phyloP scores from a whole-genome alignment of 1,140 invertebrate genomes.

The Varroa destructor region DNA sequence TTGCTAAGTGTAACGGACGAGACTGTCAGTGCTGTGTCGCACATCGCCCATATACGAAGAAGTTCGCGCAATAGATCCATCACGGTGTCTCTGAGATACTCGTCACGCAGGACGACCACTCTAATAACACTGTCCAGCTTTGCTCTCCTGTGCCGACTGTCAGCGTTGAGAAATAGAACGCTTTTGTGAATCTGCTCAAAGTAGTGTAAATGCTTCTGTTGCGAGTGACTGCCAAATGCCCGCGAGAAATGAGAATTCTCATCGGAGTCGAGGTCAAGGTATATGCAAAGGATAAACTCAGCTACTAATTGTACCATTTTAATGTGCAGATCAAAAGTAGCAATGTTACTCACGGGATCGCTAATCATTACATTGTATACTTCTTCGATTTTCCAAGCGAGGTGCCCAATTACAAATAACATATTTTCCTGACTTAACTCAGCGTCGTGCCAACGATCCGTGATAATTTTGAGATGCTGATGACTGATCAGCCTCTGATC shows the following conservation, averaged over 20 bases:
- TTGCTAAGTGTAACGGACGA: neutral
- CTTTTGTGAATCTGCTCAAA: constrained; percentile 11
- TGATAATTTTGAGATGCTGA: constrained; percentile 1
- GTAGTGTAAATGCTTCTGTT: constrained; percentile 3
- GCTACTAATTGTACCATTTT: neutral
- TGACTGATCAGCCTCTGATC: neutral
- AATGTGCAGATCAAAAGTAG: neutral
- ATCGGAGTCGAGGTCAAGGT: constrained; percentile 15
- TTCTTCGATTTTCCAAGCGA: constrained; percentile 13
- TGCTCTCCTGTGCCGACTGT: too few relatives aligned
- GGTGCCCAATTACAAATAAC: constrained; percentile 6
- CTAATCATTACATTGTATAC: neutral
- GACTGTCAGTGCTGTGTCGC: neutral
- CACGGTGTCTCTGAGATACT: neutral
- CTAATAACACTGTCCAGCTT: too few relatives aligned
- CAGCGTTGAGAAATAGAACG: neutral
- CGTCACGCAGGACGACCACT: too few relatives aligned
- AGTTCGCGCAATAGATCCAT: neutral
- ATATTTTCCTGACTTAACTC: neutral
- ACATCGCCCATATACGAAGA: neutral
- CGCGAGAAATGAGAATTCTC: neutral
- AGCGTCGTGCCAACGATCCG: constrained; percentile 4
- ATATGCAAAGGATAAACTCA: neutral
- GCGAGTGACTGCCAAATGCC: neutral
- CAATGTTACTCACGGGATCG: neutral